phyloP scores from a whole-genome alignment of 2,888 invertebrate genomes.

The Blastobasis lacticolella region DNA sequence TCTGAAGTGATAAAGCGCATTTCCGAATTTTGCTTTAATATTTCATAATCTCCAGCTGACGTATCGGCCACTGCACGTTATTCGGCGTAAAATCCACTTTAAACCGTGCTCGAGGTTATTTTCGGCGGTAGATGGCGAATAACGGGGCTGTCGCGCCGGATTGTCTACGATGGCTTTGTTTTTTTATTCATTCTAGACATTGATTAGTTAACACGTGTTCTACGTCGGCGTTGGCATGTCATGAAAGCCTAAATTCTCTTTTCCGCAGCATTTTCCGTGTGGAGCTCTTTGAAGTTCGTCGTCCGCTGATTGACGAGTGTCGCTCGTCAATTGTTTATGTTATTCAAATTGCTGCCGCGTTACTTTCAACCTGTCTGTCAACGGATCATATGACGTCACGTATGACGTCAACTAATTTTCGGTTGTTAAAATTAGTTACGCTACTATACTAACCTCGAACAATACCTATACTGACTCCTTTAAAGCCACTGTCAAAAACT shows the following conservation, averaged over 20 bases:
- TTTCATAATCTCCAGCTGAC: too few species aligned
- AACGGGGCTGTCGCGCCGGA: slow-evolving; percentile 42
- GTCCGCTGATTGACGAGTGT: too few species aligned
- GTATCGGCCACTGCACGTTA: too few species aligned
- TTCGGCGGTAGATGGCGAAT: slow-evolving; percentile 25
- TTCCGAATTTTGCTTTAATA: too few species aligned
- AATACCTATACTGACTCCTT: background rate
- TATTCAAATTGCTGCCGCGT: too few species aligned
- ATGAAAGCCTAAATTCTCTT: background rate
- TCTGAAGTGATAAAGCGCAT: too few species aligned
- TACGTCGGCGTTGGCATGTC: slow-evolving; percentile 14
- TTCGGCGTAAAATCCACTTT: slow-evolving; percentile 40
- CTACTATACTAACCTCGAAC: background rate
- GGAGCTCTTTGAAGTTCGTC: too few species aligned
- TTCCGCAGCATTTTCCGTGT: background rate
- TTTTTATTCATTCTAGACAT: slow-evolving; percentile 38
- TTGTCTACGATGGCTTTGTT: slow-evolving; percentile 29
- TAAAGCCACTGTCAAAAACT: slow-evolving; percentile 29
- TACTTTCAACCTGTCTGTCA: too few species aligned
- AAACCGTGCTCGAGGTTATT: slow-evolving; percentile 21
- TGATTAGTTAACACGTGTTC: slow-evolving; percentile 50
- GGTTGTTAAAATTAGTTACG: too few species aligned
- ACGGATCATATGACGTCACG: too few species aligned
- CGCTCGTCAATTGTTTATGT: too few species aligned
- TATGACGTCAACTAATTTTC: too few species aligned